phyloP scores from a whole-genome alignment of 2,113 vertebrate species.

The Cynopterus brachyotis region DNA sequence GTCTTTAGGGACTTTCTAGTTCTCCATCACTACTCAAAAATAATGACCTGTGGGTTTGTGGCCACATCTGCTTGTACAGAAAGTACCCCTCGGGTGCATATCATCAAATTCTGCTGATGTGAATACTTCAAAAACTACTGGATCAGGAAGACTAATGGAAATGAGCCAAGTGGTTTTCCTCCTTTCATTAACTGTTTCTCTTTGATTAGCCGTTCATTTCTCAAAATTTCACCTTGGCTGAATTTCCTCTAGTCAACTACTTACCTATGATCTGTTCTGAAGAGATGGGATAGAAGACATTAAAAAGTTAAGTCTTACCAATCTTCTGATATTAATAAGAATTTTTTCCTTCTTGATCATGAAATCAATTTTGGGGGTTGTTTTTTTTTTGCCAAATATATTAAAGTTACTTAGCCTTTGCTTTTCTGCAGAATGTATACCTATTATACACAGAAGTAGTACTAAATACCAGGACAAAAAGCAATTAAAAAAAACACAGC shows the following conservation, averaged over 20 bases:
- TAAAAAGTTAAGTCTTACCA: background rate
- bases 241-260: background rate
- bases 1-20: constrained; percentile 16
- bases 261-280: background rate
- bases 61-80: constrained; percentile 39
- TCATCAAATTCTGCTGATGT: background rate
- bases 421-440: background rate
- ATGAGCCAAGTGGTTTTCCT: background rate
- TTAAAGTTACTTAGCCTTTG: constrained; percentile 10
- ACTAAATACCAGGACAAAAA: background rate
- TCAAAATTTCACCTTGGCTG: background rate
- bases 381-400: background rate
- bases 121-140: background rate
- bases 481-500: background rate
- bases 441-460: background rate
- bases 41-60: constrained; percentile 18
- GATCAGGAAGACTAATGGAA: too few relatives aligned
- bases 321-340: background rate
- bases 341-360: constrained; percentile 8
- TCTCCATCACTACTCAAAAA: constrained; percentile 43
- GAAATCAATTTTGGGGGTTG: background rate
- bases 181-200: constrained; percentile 17
- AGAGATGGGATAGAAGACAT: background rate
- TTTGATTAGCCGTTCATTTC: background rate
- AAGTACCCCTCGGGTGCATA: background rate